phyloP scores from a whole-genome alignment of 1,140 invertebrate genomes.

The Trichonephila clavata region DNA sequence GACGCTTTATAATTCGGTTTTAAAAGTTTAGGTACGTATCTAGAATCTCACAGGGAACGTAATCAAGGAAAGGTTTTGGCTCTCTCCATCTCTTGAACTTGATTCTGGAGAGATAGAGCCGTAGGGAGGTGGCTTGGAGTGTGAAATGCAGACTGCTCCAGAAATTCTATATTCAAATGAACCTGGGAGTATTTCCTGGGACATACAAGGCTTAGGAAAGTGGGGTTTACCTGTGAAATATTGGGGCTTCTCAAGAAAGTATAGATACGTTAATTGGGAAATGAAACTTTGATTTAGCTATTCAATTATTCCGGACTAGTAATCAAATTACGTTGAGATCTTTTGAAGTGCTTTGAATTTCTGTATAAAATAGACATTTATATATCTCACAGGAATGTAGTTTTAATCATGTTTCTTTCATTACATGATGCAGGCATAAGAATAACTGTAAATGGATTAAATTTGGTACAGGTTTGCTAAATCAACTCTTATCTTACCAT shows the following conservation, averaged over 20 bases:
- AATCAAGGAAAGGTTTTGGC: conserved; percentile 20
- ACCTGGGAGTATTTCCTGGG: neutral
- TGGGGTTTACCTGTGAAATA: neutral
- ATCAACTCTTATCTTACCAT: no score
- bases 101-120: conserved; percentile 8
- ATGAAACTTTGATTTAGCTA: conserved; percentile 3
- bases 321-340: neutral
- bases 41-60: conserved; percentile 16
- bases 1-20: conserved; percentile 69
- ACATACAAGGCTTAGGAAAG: neutral
- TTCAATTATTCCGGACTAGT: neutral
- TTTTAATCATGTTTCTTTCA: no score
- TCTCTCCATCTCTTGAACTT: neutral
- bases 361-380: no score
- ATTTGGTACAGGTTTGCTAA: no score
- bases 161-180: neutral
- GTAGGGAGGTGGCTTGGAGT: neutral
- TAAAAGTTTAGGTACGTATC: conserved; percentile 63
- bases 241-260: neutral
- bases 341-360: neutral
- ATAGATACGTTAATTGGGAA: neutral
- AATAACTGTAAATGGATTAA: no score
- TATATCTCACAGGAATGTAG: no score
- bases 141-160: neutral
- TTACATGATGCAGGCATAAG: no score